These are phyloP conservation scores for Luperina nickerlii DNA, from an alignment of 2,888 invertebrate genomes.

Conservation along the genomic window DNA sequence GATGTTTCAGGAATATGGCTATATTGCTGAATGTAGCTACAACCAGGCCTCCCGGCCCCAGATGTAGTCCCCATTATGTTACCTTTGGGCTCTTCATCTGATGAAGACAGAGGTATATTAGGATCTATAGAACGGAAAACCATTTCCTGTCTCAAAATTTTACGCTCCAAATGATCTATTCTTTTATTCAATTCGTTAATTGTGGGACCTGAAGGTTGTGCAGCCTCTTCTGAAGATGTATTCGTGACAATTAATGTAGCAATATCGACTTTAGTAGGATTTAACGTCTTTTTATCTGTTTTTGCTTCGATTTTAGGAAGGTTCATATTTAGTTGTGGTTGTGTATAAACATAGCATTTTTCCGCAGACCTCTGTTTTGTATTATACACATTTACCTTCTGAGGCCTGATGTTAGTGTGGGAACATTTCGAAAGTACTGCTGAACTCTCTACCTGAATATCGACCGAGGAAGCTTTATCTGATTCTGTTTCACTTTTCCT, in stretches of 20 bases:
- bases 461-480: conserved; percentile 70
- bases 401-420: conserved; percentile 63
- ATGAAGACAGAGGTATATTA: conserved; percentile 79
- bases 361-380: conserved; percentile 73
- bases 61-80: conserved; percentile 73
- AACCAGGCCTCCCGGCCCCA: conserved; percentile 76
- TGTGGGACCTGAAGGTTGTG: conserved; percentile 66
- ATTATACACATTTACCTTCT: conserved; percentile 70
- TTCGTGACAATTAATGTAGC: conserved; percentile 78
- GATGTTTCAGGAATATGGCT: conserved; percentile 86
- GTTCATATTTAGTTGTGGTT: conserved; percentile 79
- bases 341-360: conserved; percentile 82
- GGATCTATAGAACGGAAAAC: conserved; percentile 82
- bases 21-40: conserved; percentile 87
- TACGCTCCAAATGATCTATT: conserved; percentile 82
- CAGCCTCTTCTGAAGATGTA: conserved; percentile 75
- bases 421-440: conserved; percentile 73
- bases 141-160: conserved; percentile 84
- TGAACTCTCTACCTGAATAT: conserved; percentile 72
- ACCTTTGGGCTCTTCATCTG: conserved; percentile 80
- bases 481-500: conserved; percentile 69
- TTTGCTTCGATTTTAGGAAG: conserved; percentile 75
- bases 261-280: conserved; percentile 77
- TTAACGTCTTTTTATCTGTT: conserved; percentile 69
- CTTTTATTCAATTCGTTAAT: conserved; percentile 78